Evolutionary conservation across 1,140 invertebrate genomes (phyloP), one percentile per base, ranked within the genome.

Genomic region (Hyposmocoma kahamanoa): DNA sequence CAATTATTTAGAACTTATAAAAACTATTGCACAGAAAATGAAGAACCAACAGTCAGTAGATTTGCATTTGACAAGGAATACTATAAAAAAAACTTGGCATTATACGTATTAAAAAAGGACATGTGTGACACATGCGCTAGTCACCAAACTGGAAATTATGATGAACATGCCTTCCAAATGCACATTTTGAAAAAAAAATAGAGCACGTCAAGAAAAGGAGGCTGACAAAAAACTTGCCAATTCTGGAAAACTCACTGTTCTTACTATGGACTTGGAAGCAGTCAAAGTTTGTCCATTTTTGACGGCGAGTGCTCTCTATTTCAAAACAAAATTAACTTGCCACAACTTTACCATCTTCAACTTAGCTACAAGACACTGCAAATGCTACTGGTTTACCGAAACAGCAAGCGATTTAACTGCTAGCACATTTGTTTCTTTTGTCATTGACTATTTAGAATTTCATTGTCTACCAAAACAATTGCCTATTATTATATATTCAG

Each of bases 281-380:
- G 72, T 80, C 13, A 67, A 74, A 45, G 21, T 74, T 24, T 47
- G 36, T 20, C 78, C 76, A 26, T 39, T 45, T 36, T 13, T 83
- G 26, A 68, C 80, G 8, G 71, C 76, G 17, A 67, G 49, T 50
- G 60, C 66, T 21, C 18, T 81, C 19, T 86, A 86, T 54, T 86
- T 71, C 53, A 85, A 80, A 58, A 76, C 60, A n/a, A 86, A 84
- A 56, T 50, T 86, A 10, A 38, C 57, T 11, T 22, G 61, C 13
- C 84, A 86, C 56, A 87, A 86, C 62, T 85, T 70, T 48, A 84
- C 72, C 5, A 50, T 84, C 32, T 86, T 67, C 52, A 65, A 84
- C 52, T 22, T 76, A 15, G 47, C 43, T n/a, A 71, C 38, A n/a
- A 46, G 63, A 18, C 50, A 64, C 21, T 44, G 28, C 48, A 45